Evolutionary conservation across 2,113 vertebrate species (phyloP).

Genomic region (Australoheros scitulus): DNA sequence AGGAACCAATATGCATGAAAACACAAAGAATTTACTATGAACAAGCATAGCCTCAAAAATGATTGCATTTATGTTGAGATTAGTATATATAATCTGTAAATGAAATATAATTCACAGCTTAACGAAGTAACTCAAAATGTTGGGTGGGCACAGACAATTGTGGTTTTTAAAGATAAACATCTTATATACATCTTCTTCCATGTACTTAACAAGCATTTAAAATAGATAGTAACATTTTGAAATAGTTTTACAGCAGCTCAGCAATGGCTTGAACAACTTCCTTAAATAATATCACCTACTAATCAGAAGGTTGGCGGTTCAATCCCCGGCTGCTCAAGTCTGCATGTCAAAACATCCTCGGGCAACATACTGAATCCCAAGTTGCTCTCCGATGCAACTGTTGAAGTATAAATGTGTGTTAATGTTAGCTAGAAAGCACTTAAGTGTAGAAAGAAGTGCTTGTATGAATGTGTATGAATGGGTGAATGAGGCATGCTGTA

Average conservation of each 20-base stretch:
- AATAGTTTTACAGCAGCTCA: background rate
- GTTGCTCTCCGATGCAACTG: no score
- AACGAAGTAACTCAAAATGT: background rate
- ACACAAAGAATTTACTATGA: background rate
- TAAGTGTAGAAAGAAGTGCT: no score
- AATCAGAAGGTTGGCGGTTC: no score
- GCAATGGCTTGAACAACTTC: constrained; percentile 1
- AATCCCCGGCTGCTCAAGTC: no score
- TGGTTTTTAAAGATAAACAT: background rate
- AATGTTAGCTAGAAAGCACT: no score
- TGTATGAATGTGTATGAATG: no score
- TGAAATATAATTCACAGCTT: background rate
- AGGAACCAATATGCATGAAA: background rate
- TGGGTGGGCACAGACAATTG: background rate
- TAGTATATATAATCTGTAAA: background rate
- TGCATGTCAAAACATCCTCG: no score
- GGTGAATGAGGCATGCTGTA: no score
- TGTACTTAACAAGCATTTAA: background rate
- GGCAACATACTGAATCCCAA: no score
- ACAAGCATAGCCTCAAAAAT: background rate
- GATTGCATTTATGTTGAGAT: background rate
- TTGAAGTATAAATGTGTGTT: no score
- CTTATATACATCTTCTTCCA: no score
- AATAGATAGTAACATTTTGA: background rate
- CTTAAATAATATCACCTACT: background rate